Base-by-base conservation (phyloP, 2,888 invertebrate genomes). In the Cryptocephalus moraei region DNA sequence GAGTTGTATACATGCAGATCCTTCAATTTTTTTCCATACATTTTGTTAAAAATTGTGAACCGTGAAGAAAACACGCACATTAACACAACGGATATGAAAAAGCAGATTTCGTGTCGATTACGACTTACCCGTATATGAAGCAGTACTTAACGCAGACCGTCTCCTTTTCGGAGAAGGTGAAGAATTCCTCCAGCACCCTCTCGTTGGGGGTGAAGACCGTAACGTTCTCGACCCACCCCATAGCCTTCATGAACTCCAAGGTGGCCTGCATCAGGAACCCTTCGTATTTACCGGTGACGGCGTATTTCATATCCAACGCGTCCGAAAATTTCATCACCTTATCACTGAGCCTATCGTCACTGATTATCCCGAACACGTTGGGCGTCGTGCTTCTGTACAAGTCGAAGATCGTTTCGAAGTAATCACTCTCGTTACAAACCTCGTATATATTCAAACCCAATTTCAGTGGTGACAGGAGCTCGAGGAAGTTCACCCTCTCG, bases 131-230 rank as follows among this genome's bases (percentile, higher is more conserved):
- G 47, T 61, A 60, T 41, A 62, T 44, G 33, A 59, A 32, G 41
- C 62, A 61, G 41, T 61, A 59, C 43, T 58, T 64, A 8, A 71
- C 56, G 55, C 71, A 71, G 39, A 71, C 61, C 54, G 55, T 60
- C 32, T 61, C 55, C 32, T 48, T 56, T 48, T 59, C 62, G 4
- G 69, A 57, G 14, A 56, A 51, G 42, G 55, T 55, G 48, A 63
- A 64, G 58, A 71, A 67, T 48, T 66, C 61, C 32, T 62, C 57
- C 14, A 67, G 43, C 31, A 67, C 49, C 40, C 50, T 45, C 13
- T 62, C 57, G 49, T 62, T 51, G 8, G 64, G 62, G 1, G 66
- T 58, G 12, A 68, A 47, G 13, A 70, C 56, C 3, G 66, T 65
- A 2, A 71, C 58, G 52, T 69, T 65, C 32, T 62, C 59, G 22